Evolutionary conservation across 2,113 vertebrate genomes (phyloP), one percentile per base, ranked within the genome.

Genomic region (Pipa parva): DNA sequence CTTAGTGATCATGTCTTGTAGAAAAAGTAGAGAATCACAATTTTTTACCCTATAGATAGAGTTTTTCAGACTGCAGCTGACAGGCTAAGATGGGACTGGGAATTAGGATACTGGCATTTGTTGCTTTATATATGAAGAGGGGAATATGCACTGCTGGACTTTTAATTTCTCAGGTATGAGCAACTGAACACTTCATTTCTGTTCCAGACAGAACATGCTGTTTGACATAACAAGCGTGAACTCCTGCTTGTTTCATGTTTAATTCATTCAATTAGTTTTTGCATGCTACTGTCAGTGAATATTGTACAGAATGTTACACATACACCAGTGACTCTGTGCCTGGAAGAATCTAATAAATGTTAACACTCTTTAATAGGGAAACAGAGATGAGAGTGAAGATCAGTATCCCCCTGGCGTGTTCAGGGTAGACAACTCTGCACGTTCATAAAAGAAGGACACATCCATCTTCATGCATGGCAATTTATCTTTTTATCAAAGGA

Each of bases 201-300:
- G 3, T 33, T 9, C 18, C 27, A 33, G 28, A 22, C 29, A 7
- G 31, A 11, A 18, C 9, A 18, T 29, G 52, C 31, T 18, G 28
- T 58, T 58, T 22, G 29, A 36, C 9, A 36, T 21, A 57, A 57
- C 29, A 24, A 58, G 29, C 29, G 11, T 36, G 28, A 33, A 58
- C 10, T 33, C n/a, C 29, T 7, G 55, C 9, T 36, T 58, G 29
- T 58, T 58, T 36, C 31, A 58, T 58, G 55, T 58, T 58, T 58
- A 22, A 58, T 58, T 58, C 28, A 58, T 58, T 58, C 31, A 33
- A 58, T 58, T 58, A 37, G 54, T 13, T 56, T 36, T 7, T 36
- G 2, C 55, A 13, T 33, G 29, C 31, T 5, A 8, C 18, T 57
- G 55, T 8, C 29, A 22, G 29, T 36, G 28, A 11, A 24, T 8